These are phyloP conservation scores for Cheilosia vulpina DNA, from an alignment of 2,888 invertebrate genomes.

Conservation along the genomic window DNA sequence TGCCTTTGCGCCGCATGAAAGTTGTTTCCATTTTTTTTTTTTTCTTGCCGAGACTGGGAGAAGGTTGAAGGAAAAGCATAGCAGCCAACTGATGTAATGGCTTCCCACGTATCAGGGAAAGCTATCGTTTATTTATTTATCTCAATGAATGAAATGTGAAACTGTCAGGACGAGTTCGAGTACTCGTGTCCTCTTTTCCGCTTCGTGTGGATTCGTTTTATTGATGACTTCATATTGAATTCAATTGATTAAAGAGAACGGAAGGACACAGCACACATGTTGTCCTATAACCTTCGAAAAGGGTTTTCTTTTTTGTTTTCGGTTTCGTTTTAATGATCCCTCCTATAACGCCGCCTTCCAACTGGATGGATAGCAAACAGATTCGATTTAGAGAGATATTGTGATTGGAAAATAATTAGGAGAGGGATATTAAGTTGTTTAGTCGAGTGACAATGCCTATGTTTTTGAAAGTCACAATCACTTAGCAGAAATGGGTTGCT, in stretches of 20 bases:
- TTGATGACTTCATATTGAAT: conserved; percentile 69
- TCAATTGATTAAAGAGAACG: conserved; percentile 63
- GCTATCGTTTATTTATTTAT: conserved; percentile 68
- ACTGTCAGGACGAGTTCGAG: conserved; percentile 56
- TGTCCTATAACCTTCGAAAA: conserved; percentile 45
- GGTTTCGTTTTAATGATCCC: conserved; percentile 26
- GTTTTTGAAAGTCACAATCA: conserved; percentile 32
- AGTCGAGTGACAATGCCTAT: conserved; percentile 8
- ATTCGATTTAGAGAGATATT: conserved; percentile 38
- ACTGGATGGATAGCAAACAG: background rate
- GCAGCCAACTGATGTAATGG: conserved; percentile 27
- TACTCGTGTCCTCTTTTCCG: conserved; percentile 56
- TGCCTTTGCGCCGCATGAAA: no score
- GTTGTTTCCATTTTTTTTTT: conserved; percentile 4
- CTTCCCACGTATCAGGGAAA: conserved; percentile 55
- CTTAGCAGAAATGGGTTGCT: conserved; percentile 1
- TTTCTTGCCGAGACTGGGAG: background rate
- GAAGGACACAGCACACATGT: conserved; percentile 21
- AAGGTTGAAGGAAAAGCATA: background rate
- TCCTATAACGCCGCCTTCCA: background rate
- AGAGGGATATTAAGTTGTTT: conserved; percentile 46
- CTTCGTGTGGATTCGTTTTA: conserved; percentile 47
- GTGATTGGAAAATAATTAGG: conserved; percentile 57
- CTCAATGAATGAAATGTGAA: conserved; percentile 70
- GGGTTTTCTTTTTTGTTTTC: conserved; percentile 6